Percentiles rank a stretch among this genome's conserved stretches.
phyloP scores from a whole-genome alignment of 1,140 invertebrate genomes.

The Leptinotarsa undecemlineata region DNA sequence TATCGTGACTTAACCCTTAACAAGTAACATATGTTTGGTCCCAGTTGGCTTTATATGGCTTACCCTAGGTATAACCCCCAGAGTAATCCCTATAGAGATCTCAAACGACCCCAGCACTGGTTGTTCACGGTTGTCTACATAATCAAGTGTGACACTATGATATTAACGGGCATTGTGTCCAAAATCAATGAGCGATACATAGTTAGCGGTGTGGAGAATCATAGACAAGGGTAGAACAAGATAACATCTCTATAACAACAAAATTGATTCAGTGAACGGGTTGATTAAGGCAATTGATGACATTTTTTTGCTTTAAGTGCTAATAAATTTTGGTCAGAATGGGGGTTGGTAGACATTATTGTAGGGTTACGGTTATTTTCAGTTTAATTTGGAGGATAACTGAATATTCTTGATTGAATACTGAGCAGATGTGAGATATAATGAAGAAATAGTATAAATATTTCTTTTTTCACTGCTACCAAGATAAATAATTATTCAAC shows the following conservation, averaged over 20 bases:
- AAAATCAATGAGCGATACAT: slow-evolving; percentile 35
- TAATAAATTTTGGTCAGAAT: slow-evolving; percentile 25
- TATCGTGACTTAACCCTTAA: slow-evolving; percentile 44
- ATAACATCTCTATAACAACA: slow-evolving; percentile 42
- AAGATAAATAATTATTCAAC: too few relatives aligned
- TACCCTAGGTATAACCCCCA: slow-evolving; percentile 35
- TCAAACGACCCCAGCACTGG: slow-evolving; percentile 33
- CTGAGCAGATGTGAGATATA: slow-evolving; percentile 15
- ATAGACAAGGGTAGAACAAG: slow-evolving; percentile 31
- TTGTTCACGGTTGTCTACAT: slow-evolving; percentile 43
- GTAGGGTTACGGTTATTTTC: slow-evolving; percentile 26
- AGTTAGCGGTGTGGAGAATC: slow-evolving; percentile 14
- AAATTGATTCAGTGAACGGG: slow-evolving; percentile 38
- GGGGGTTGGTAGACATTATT: slow-evolving; percentile 15
- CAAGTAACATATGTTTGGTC: slow-evolving; percentile 43
- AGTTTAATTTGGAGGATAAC: slow-evolving; percentile 14
- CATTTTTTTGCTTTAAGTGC: slow-evolving; percentile 30
- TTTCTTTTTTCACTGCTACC: too few relatives aligned
- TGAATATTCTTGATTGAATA: slow-evolving; percentile 9
- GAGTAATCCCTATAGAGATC: slow-evolving; percentile 30
- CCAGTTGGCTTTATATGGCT: slow-evolving; percentile 44
- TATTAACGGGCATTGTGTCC: slow-evolving; percentile 48
- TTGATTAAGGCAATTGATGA: slow-evolving; percentile 39
- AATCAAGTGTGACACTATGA: slow-evolving; percentile 46
- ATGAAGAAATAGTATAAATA: too few relatives aligned